Evolutionary conservation across 2,113 vertebrate genomes (phyloP).

Genomic region (Phalacrocorax aristotelis): DNA sequence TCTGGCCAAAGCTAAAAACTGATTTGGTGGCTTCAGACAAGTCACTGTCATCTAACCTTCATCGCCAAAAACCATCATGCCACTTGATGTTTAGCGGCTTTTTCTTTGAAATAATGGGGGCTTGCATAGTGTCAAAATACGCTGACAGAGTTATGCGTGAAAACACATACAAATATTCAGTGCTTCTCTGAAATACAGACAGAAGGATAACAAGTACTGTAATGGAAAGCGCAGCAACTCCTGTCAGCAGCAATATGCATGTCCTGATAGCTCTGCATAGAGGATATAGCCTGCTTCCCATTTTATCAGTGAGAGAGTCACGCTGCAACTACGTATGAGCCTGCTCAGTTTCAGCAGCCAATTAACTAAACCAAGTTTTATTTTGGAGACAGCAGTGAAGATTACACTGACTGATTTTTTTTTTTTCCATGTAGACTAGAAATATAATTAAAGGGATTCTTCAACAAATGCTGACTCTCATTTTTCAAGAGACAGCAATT

Average conservation of each 20-base stretch:
- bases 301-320: neutral
- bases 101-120: neutral
- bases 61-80: neutral
- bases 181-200: neutral
- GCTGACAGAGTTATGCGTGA: neutral
- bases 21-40: neutral
- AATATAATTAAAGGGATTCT: conserved; percentile 1
- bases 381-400: neutral
- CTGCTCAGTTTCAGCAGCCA: neutral
- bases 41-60: neutral
- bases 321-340: neutral
- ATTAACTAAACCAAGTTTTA: neutral
- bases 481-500: neutral
- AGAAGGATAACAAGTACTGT: neutral
- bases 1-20: neutral
- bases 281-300: neutral
- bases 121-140: neutral
- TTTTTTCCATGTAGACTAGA: neutral
- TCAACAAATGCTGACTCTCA: neutral
- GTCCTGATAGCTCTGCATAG: neutral
- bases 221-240: neutral
- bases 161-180: neutral
- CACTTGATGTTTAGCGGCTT: neutral
- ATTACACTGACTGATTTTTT: neutral
- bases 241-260: neutral